Percentiles rank a stretch among this genome's conserved stretches.
phyloP scores from a whole-genome alignment of 1,140 invertebrate genomes.

The Bombus pyrosoma region DNA sequence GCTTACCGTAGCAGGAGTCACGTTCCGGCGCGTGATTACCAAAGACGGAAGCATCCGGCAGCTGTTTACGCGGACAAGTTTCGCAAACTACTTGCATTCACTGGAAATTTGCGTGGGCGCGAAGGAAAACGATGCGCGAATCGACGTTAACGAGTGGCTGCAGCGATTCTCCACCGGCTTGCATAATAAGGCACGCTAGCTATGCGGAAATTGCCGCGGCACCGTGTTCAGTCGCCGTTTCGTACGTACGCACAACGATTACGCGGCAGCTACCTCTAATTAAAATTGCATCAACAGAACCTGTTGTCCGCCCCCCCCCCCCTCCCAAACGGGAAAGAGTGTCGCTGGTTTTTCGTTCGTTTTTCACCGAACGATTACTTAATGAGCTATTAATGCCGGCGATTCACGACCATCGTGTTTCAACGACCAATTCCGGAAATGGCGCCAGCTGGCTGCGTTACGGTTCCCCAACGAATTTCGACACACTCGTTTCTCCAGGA shows the following conservation, averaged over 20 bases:
- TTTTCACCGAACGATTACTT: neutral
- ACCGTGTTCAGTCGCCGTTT: neutral
- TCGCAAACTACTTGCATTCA: conserved; percentile 4
- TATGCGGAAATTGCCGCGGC: conserved; percentile 27
- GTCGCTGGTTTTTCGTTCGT: neutral
- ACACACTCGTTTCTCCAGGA: too few relatives aligned
- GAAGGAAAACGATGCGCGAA: conserved; percentile 3
- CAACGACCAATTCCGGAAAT: neutral
- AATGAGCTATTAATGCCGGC: neutral
- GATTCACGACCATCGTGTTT: neutral
- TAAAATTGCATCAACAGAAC: conserved; percentile 52
- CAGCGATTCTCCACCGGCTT: neutral
- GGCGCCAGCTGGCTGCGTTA: neutral
- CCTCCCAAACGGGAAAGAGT: neutral
- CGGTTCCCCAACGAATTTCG: neutral
- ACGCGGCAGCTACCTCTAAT: conserved; percentile 34
- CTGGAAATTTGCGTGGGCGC: neutral
- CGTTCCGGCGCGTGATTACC: neutral
- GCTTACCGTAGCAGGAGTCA: neutral
- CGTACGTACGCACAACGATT: conserved; percentile 40
- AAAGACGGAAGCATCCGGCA: neutral
- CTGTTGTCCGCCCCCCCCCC: neutral
- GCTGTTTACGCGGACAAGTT: neutral
- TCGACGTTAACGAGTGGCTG: conserved; percentile 17
- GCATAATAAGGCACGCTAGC: conserved; percentile 33